Percentiles rank a stretch among this genome's conserved stretches.
Conservation (phyloP, 2,113 vertebrate species). For the Brachyhypopomus gauderio region DNA sequence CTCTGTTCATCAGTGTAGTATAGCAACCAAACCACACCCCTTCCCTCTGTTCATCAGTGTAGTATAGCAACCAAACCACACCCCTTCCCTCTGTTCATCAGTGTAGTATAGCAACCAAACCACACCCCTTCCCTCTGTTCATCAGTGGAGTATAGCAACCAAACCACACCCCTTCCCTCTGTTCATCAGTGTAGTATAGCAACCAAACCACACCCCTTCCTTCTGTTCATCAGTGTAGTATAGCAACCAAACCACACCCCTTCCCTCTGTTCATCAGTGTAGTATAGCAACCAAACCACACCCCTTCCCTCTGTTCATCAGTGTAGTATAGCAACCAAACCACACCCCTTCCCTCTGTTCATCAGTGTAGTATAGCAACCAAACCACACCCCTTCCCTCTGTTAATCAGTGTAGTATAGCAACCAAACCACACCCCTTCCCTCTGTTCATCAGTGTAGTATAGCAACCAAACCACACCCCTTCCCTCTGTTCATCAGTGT, state of each 20-base stretch:
- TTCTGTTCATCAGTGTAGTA: conserved; percentile 26
- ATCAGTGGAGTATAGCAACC: conserved; percentile 34
- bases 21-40: conserved; percentile 26
- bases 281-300: conserved; percentile 23
- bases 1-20: conserved; percentile 28
- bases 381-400: conserved; percentile 26
- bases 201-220: conserved; percentile 24
- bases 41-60: conserved; percentile 24
- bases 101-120: conserved; percentile 32
- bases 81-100: conserved; percentile 20
- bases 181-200: conserved; percentile 33
- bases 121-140: conserved; percentile 10
- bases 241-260: conserved; percentile 26
- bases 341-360: background rate
- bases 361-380: conserved; percentile 32
- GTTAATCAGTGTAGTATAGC: too few species aligned
- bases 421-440: too few species aligned
- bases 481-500: too few species aligned
- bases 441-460: too few species aligned
- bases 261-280: conserved; percentile 25
- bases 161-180: conserved; percentile 8
- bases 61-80: conserved; percentile 25
- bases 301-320: conserved; percentile 26
- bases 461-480: too few species aligned
- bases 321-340: conserved; percentile 34